Evolutionary conservation across 1,140 invertebrate species (phyloP), one percentile per base, ranked within the genome.

Genomic region (Coptotermes formosanus): DNA sequence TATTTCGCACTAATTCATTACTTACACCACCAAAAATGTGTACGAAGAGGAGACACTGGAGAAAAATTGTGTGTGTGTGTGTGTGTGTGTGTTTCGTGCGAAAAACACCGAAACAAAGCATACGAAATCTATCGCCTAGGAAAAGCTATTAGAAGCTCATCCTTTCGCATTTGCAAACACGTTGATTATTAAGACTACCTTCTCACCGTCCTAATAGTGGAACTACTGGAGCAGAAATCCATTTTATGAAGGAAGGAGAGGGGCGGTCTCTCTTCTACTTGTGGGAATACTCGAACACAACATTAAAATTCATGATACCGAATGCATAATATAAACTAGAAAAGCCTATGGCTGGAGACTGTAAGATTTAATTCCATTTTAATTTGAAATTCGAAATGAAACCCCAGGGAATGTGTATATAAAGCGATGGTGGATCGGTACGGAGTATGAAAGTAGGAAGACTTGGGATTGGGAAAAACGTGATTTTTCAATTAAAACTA

Each of bases 341-440:
- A 86, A 45, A 86, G 48, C 55, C 82, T 82, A 83, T 83, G 82
- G 55, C 81, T 64, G 85, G 30, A 85, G 55, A 75, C 64, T 30
- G 64, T 82, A 59, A 83, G 85, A 86, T 86, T 86, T 86, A 86
- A 86, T 86, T 86, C 85, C 82, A 75, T 86, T 86, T 86, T 86
- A 82, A 83, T 86, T 86, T 86, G 81, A 83, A 86, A 86, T 86
- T 83, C 81, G 81, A 55, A 83, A 30, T 52, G 45, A 82, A 82
- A 82, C 85, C 85, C 44, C 83, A 83, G 85, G 85, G 85, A 83
- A 82, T 44, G 30, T n/a, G 82, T 43, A 43, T 43, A 38, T 52
- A 85, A 52, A 52, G 52, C 23, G 45, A 32, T 23, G 30, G 48
- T 3, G 23, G 52, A 12, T 14, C 9, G 84, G 32, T 25, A 44